A percentile compares a stretch with the other conserved stretches of the same genome.
Evolutionary conservation across 1,140 invertebrate genomes (phyloP).

Genomic region (Penaeus indicus): DNA sequence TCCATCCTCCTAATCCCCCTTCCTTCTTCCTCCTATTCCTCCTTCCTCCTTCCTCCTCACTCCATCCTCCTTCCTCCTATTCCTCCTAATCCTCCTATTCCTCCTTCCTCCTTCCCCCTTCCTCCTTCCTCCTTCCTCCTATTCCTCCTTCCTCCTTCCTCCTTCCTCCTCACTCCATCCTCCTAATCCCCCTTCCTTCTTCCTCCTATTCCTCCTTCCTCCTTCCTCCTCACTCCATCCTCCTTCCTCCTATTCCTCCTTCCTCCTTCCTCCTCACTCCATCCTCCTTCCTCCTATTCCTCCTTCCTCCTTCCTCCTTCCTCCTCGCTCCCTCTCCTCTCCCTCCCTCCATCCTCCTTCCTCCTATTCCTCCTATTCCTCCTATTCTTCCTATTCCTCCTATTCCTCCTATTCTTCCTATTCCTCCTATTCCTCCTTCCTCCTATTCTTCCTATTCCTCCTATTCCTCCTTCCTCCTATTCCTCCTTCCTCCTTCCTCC

Average conservation of each 20-base stretch:
- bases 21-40: background rate
- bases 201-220: too few species aligned
- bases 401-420: background rate
- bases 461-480: background rate
- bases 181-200: too few species aligned
- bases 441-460: background rate
- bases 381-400: background rate
- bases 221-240: too few species aligned
- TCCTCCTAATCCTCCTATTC: background rate
- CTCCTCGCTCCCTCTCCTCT: background rate
- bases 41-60: background rate
- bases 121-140: too few species aligned
- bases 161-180: too few species aligned
- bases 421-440: background rate
- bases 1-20: background rate
- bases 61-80: too few species aligned
- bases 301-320: too few species aligned
- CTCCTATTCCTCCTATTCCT: background rate
- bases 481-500: background rate
- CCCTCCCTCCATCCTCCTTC: too few species aligned
- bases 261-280: background rate
- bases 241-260: background rate
- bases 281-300: background rate
- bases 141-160: too few species aligned
- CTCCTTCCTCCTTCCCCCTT: background rate